Conservation (phyloP, 2,113 vertebrate genomes). For the Epinephelus lanceolatus region DNA sequence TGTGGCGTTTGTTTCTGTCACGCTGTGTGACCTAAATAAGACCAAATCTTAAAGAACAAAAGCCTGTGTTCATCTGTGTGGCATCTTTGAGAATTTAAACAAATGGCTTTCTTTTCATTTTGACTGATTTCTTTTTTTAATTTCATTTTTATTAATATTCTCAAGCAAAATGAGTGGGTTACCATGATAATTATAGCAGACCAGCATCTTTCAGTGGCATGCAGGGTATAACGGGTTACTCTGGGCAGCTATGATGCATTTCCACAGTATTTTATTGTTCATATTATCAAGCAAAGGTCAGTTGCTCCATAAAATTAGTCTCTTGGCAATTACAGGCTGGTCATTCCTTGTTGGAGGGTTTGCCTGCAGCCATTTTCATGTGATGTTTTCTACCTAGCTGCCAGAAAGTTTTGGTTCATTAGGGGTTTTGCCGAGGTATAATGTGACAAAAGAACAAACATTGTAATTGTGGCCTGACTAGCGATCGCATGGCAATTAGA, state of each 20-base stretch:
- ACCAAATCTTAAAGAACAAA: conserved; percentile 16
- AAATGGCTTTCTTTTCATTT: background rate
- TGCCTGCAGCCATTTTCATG: conserved; percentile 10
- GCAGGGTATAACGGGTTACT: background rate
- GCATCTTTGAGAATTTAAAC: background rate
- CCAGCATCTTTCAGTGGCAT: background rate
- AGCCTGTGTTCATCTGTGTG: background rate
- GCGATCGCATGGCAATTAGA: background rate
- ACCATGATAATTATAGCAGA: background rate
- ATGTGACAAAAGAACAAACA: background rate
- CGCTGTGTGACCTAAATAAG: conserved; percentile 59
- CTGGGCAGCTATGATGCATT: background rate
- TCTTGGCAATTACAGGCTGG: background rate
- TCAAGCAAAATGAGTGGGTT: background rate
- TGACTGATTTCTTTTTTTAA: background rate
- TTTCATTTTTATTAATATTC: background rate
- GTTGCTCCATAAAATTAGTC: background rate
- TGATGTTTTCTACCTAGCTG: background rate
- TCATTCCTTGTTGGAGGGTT: background rate
- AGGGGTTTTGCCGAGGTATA: background rate
- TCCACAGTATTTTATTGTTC: background rate
- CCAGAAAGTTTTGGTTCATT: background rate
- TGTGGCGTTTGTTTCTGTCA: conserved; percentile 24
- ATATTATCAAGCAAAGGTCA: background rate
- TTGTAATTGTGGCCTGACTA: background rate